phyloP scores from a whole-genome alignment of 2,797 vertebrate species.

The Streptopelia turtur region DNA sequence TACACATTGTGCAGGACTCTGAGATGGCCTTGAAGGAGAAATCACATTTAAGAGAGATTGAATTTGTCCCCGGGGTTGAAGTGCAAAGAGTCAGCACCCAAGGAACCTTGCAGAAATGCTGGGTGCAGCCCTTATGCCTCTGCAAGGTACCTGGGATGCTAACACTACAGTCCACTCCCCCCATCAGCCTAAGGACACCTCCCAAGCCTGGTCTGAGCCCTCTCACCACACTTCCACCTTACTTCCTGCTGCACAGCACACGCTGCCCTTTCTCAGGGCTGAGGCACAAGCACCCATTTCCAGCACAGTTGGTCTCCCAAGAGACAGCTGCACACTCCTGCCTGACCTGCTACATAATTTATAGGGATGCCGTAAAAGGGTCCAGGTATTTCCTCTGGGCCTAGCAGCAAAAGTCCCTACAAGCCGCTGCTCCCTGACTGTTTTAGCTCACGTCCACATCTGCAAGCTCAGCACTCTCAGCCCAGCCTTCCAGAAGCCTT shows the following conservation, averaged over 20 bases:
- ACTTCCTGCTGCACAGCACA: background rate
- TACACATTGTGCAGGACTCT: background rate
- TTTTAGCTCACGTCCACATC: background rate
- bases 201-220: background rate
- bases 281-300: background rate
- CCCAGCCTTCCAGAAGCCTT: background rate
- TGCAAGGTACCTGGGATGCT: background rate
- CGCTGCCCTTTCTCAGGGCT: background rate
- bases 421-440: background rate
- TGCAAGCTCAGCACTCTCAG: background rate
- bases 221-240: background rate
- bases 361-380: background rate
- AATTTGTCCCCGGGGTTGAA: background rate
- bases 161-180: background rate
- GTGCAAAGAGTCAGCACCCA: background rate
- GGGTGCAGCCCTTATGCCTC: background rate
- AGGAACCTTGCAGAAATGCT: background rate
- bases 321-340: background rate
- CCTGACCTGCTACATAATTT: background rate
- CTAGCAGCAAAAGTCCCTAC: background rate
- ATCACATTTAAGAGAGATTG: background rate
- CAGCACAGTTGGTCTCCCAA: background rate
- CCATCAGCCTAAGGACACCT: rapidly evolving
- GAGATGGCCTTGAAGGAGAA: background rate
- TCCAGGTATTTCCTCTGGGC: background rate